These are phyloP conservation scores for Darevskia mixta DNA, from an alignment of 2,797 vertebrate genomes.

Conservation along the genomic window DNA sequence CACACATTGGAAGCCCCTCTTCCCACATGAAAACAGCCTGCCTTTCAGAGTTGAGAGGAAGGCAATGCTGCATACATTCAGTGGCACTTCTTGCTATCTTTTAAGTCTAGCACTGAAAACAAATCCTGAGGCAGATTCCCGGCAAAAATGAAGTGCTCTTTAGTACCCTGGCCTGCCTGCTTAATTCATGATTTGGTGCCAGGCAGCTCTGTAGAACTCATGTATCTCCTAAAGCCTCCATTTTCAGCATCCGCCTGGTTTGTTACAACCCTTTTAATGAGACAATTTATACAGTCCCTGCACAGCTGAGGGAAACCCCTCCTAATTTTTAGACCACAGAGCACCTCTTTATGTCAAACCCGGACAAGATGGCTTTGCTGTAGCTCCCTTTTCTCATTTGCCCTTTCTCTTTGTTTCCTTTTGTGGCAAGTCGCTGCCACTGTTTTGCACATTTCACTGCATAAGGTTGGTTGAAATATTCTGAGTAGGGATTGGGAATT, in stretches of 20 bases:
- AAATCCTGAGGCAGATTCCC: background rate
- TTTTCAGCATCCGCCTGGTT: background rate
- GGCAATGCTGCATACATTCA: background rate
- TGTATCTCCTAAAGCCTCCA: background rate
- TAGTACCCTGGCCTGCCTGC: background rate
- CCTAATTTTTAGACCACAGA: background rate
- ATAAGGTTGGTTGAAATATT: background rate
- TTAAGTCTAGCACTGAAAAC: background rate
- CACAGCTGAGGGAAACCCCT: background rate
- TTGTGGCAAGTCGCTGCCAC: background rate
- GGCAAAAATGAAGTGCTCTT: background rate
- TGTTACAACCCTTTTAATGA: background rate
- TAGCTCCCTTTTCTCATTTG: background rate
- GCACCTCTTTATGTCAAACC: background rate
- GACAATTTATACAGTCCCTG: background rate
- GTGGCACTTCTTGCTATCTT: background rate
- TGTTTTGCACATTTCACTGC: background rate
- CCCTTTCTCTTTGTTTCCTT: background rate
- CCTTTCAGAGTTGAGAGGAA: background rate
- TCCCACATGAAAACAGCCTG: background rate
- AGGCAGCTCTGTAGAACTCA: background rate
- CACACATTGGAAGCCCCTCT: background rate
- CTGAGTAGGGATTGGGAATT: background rate
- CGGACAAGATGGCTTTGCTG: too few species aligned
- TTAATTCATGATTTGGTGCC: constrained; percentile 4